Conservation (phyloP, 2,888 invertebrate genomes). For the Drosophila acutilabella region DNA sequence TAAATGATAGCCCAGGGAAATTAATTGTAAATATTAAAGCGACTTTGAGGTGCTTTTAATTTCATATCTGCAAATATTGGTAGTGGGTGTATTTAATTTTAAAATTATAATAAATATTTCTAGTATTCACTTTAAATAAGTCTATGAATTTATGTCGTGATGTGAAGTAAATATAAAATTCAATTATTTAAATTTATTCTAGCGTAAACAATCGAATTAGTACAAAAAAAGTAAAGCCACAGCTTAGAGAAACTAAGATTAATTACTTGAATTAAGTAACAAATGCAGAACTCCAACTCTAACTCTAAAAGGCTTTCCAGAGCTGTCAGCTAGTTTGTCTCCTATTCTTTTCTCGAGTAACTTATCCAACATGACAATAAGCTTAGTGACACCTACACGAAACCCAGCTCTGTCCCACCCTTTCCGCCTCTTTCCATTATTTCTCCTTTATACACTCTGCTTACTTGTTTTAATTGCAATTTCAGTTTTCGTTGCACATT, state of each 20-base stretch:
- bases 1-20: slow-evolving; percentile 11
- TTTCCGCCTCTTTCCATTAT: neutral
- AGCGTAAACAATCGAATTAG: neutral
- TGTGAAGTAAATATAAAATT: too few relatives aligned
- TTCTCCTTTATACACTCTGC: neutral
- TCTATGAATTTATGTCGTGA: too few relatives aligned
- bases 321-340: slow-evolving; percentile 41
- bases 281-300: slow-evolving; percentile 29
- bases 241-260: slow-evolving; percentile 24
- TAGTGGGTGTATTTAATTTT: too few relatives aligned
- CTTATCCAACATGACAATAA: slow-evolving; percentile 53
- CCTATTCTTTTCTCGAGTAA: slow-evolving; percentile 18
- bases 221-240: neutral
- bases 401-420: neutral
- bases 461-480: slow-evolving; percentile 66
- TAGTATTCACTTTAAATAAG: too few relatives aligned
- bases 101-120: too few relatives aligned
- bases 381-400: slow-evolving; percentile 42
- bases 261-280: slow-evolving; percentile 36
- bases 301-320: slow-evolving; percentile 11
- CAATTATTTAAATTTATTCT: too few relatives aligned
- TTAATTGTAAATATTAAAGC: neutral
- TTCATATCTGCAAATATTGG: neutral
- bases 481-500: slow-evolving; percentile 55
- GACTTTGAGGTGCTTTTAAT: neutral